Evolutionary conservation across 2,113 vertebrate genomes (phyloP).

Genomic region (Hydropotes inermis): DNA sequence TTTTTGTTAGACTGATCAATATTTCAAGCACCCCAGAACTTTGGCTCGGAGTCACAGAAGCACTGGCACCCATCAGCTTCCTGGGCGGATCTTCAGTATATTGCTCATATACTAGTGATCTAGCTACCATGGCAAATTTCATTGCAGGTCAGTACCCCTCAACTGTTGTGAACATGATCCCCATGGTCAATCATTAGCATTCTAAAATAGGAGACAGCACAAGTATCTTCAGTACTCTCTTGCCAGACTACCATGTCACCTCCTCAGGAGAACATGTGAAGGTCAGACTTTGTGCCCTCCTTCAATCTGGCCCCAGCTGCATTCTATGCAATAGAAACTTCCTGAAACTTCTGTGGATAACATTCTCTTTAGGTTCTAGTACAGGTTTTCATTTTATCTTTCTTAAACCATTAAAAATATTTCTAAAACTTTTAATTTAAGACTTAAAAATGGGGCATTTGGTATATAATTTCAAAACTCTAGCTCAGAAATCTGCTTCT

Average conservation of each 20-base stretch:
- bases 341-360: neutral
- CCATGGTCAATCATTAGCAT: neutral
- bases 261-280: neutral
- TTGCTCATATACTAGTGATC: neutral
- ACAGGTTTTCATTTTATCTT: neutral
- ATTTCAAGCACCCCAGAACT: neutral
- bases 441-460: neutral
- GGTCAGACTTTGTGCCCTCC: neutral
- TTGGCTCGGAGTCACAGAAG: neutral
- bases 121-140: neutral
- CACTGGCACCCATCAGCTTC: neutral
- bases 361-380: neutral
- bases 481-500: neutral
- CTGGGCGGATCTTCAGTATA: neutral
- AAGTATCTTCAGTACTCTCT: neutral
- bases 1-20: neutral
- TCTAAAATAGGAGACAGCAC: neutral
- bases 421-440: slow-evolving; percentile 1
- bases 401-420: slow-evolving; percentile 3
- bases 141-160: neutral
- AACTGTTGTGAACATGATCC: neutral
- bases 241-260: neutral
- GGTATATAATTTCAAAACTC: neutral
- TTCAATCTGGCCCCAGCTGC: neutral
- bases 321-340: neutral